These are phyloP conservation scores for Dermatemys mawii DNA, from an alignment of 2,113 vertebrate species.

Conservation along the genomic window DNA sequence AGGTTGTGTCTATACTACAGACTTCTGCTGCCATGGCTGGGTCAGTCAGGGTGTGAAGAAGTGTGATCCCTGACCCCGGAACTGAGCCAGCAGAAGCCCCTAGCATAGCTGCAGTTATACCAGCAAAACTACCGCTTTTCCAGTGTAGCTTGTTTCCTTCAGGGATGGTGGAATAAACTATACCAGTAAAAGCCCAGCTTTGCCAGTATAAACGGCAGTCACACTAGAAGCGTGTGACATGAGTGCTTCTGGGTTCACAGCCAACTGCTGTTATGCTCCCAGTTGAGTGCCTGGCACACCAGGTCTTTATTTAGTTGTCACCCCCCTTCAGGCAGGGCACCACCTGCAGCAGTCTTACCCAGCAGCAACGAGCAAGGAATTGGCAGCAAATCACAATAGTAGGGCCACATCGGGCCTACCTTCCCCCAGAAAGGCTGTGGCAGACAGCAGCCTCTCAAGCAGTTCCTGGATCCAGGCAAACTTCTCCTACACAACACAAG, in stretches of 20 bases:
- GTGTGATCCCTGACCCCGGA: neutral
- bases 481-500: neutral
- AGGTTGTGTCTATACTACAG: neutral
- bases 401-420: neutral
- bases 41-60: neutral
- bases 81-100: neutral
- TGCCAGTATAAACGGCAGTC: neutral
- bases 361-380: neutral
- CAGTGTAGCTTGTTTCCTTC: neutral
- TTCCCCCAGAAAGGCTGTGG: neutral
- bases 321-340: neutral
- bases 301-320: neutral
- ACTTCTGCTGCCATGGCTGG: neutral
- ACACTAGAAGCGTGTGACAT: neutral
- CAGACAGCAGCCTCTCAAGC: neutral
- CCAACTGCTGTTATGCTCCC: neutral
- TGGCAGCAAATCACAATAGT: neutral
- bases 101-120: neutral
- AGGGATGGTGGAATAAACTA: neutral
- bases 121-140: neutral
- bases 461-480: neutral
- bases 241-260: neutral
- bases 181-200: neutral
- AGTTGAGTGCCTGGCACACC: neutral
- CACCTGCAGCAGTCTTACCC: neutral